Evolutionary conservation across 1,140 invertebrate species (phyloP).

Genomic region (Physella acuta): DNA sequence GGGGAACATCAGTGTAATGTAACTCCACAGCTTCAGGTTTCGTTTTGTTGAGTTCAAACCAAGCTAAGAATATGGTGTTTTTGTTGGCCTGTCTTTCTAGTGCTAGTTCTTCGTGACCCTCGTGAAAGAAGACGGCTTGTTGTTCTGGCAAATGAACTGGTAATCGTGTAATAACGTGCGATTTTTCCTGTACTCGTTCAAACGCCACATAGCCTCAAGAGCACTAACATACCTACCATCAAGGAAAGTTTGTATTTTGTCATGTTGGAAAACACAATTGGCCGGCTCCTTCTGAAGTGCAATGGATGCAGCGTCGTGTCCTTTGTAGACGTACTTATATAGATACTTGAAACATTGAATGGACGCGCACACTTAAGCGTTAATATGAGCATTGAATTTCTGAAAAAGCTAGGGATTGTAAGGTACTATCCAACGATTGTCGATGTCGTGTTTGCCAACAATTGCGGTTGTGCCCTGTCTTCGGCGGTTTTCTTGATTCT

Average conservation of each 20-base stretch:
- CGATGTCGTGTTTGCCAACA: constrained; percentile 18
- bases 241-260: constrained; percentile 16
- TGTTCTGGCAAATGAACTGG: not conserved
- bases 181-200: constrained; percentile 37
- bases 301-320: constrained; percentile 25
- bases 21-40: not conserved
- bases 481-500: constrained; percentile 29
- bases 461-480: constrained; percentile 20
- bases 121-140: not conserved
- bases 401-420: constrained; percentile 30
- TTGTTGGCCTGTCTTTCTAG: not conserved
- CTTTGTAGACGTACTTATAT: constrained; percentile 33
- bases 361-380: constrained; percentile 34
- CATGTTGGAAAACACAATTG: constrained; percentile 22
- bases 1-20: constrained; percentile 1
- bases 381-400: constrained; percentile 31
- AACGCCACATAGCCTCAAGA: constrained; percentile 47
- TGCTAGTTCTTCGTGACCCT: not conserved
- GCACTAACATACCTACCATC: constrained; percentile 39
- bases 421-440: constrained; percentile 37
- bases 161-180: not conserved
- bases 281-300: constrained; percentile 11
- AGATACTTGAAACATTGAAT: constrained; percentile 35
- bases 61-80: not conserved
- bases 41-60: not conserved